Evolutionary conservation across 2,888 invertebrate species (phyloP).

Genomic region (Rhabditophanes sp.): DNA sequence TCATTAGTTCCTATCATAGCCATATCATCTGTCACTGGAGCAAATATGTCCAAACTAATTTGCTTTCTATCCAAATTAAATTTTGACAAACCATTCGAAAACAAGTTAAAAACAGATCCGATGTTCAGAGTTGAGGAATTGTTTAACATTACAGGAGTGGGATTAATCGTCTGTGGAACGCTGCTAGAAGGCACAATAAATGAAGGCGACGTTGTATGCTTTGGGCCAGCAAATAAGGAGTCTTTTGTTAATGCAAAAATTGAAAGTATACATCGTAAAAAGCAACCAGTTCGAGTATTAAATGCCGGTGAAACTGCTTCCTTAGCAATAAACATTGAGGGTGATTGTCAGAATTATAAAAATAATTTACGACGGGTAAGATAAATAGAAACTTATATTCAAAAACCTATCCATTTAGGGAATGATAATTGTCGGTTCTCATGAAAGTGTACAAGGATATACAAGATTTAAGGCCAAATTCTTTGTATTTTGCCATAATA

Average conservation of each 20-base stretch:
- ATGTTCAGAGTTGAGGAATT: constrained; percentile 82
- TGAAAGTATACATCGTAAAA: constrained; percentile 57
- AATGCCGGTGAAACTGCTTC: constrained; percentile 79
- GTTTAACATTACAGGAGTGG: constrained; percentile 47
- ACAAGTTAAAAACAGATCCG: no score
- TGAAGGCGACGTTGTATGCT: constrained; percentile 55
- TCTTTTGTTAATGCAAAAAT: constrained; percentile 56
- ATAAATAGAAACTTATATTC: constrained; percentile 4
- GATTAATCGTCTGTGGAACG: constrained; percentile 38
- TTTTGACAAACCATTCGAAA: no score
- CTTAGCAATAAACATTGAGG: constrained; percentile 54
- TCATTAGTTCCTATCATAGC: constrained; percentile 48
- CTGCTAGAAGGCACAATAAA: constrained; percentile 67
- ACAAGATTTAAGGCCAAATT: constrained; percentile 61
- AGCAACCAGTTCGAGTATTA: constrained; percentile 71
- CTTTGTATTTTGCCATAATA: constrained; percentile 56
- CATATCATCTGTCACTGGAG: constrained; percentile 80
- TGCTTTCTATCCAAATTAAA: no score
- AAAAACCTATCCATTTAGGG: constrained; percentile 50
- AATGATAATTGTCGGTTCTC: constrained; percentile 60
- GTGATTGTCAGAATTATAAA: constrained; percentile 10
- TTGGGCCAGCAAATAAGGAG: constrained; percentile 46
- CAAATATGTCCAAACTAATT: no score
- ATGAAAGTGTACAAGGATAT: constrained; percentile 21
- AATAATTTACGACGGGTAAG: constrained; percentile 42